Percentiles rank a stretch among this genome's conserved stretches.
phyloP scores from a whole-genome alignment of 2,113 vertebrate genomes.

The Odobenus rosmarus region DNA sequence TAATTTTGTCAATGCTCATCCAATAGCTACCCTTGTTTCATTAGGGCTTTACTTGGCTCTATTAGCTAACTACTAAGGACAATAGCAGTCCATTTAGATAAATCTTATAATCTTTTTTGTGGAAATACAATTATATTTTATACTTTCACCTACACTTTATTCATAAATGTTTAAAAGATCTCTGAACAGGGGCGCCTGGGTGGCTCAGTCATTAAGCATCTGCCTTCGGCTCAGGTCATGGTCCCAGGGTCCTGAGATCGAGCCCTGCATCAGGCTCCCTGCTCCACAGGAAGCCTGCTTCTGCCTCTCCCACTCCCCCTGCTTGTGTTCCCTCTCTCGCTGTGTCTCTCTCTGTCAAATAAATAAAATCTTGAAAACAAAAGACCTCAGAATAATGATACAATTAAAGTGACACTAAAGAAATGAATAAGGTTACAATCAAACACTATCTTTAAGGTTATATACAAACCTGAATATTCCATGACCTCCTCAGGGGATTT shows the following conservation, averaged over 20 bases:
- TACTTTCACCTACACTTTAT: background rate
- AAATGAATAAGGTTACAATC: constrained; percentile 34
- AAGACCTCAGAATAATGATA: constrained; percentile 6
- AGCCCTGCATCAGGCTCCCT: no score
- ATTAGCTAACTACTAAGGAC: background rate
- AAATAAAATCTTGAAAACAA: no score
- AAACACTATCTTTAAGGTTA: constrained; percentile 3
- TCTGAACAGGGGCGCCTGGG: background rate
- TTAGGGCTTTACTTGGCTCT: background rate
- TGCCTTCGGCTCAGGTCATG: no score
- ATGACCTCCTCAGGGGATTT: constrained; percentile 94
- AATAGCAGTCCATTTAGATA: background rate
- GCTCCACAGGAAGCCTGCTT: no score
- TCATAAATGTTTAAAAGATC: constrained; percentile 1
- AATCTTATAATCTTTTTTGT: background rate
- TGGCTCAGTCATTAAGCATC: no score
- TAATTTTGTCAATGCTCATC: background rate
- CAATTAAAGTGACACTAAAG: background rate
- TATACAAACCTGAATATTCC: constrained; percentile 91
- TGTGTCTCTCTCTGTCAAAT: no score
- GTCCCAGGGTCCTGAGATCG: no score
- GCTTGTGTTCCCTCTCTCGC: no score
- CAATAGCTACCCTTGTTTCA: background rate
- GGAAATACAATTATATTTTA: background rate
- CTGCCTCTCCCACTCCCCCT: no score